Evolutionary conservation across 2,797 vertebrate species (phyloP).

Genomic region (Erpetoichthys calabaricus): DNA sequence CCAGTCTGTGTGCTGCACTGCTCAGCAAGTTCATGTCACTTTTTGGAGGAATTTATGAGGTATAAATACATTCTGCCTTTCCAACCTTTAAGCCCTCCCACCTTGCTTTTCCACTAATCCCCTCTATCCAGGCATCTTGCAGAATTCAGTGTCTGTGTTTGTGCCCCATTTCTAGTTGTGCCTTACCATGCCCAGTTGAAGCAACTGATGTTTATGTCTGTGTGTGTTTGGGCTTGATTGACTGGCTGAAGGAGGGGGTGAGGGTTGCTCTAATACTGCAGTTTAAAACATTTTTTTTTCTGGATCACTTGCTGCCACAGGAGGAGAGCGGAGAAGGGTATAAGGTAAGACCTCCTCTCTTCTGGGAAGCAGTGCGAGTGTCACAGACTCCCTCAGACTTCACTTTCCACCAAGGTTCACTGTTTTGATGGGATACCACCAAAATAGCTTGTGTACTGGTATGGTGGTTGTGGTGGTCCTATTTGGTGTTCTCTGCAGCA

Average conservation of each 20-base stretch:
- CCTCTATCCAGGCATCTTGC: not conserved
- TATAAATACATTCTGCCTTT: slow-evolving; percentile 26
- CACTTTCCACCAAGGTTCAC: too few relatives aligned
- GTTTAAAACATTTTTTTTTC: slow-evolving; percentile 3
- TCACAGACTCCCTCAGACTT: too few relatives aligned
- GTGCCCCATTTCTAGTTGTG: not conserved
- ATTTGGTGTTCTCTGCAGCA: too few relatives aligned
- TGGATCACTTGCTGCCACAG: slow-evolving; percentile 27
- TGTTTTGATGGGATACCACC: too few relatives aligned
- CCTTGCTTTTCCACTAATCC: not conserved
- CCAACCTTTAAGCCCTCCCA: too few relatives aligned
- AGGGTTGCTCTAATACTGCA: not conserved
- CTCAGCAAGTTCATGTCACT: slow-evolving; percentile 94
- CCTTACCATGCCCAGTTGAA: too few relatives aligned
- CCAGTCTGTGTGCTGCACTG: slow-evolving; percentile 82
- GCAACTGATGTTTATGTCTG: not conserved
- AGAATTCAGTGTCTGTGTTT: not conserved
- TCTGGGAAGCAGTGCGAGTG: too few relatives aligned
- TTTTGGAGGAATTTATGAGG: slow-evolving; percentile 92
- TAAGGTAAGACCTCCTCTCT: slow-evolving; percentile 32
- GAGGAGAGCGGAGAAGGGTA: slow-evolving; percentile 32
- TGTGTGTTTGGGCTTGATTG: not conserved
- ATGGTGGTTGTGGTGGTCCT: too few relatives aligned
- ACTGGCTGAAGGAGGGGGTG: not conserved
- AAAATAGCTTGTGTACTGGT: too few relatives aligned